Base-by-base conservation (phyloP, 2,888 invertebrate genomes). In the Scrobipalpa costella region DNA sequence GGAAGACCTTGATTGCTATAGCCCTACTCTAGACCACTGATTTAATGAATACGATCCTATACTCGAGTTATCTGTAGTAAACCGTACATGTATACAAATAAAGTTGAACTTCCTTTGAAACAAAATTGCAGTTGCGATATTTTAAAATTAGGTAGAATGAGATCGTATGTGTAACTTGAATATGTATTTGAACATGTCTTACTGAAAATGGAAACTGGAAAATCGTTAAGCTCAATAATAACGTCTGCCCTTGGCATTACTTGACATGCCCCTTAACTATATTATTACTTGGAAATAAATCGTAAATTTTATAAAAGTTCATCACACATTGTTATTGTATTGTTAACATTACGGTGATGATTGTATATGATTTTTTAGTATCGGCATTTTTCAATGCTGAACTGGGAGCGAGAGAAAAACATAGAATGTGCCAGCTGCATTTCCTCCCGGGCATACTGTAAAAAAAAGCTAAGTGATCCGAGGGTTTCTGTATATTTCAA, bases 121-220 rank as follows among this genome's bases (percentile, higher is more conserved):
- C 13, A 2, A 38, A 15, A n/a, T 64, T 57, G 64, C 63, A 57
- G 64, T 71, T 78, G 64, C 27, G 67, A 63, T 66, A 55, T 67
- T 72, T 64, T 61, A 59, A 21, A 67, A 61, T 66, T 38, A 38
- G 34, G 40, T 59, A 59, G 58, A 64, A 63, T 55, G 27, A 65
- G 68, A 74, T 69, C 73, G 78, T 78, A 74, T 73, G 73, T 78
- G 73, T 73, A 75, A 69, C 74, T 75, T 70, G 76, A 69, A 76
- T 73, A 73, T 80, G 79, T 64, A 62, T 79, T 76, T 69, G 73
- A 80, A 83, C 85, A 74, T 81, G 88, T 89, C 86, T 49, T 84
- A 84, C 90, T 90, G 90, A 90, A 90, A 90, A 90, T 88, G 90
- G 88, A 88, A 90, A 88, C 89, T 88, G 80, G 90, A 82, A 88